Evolutionary conservation across 2,797 vertebrate genomes (phyloP).

Genomic region (Novumbra hubbsi): DNA sequence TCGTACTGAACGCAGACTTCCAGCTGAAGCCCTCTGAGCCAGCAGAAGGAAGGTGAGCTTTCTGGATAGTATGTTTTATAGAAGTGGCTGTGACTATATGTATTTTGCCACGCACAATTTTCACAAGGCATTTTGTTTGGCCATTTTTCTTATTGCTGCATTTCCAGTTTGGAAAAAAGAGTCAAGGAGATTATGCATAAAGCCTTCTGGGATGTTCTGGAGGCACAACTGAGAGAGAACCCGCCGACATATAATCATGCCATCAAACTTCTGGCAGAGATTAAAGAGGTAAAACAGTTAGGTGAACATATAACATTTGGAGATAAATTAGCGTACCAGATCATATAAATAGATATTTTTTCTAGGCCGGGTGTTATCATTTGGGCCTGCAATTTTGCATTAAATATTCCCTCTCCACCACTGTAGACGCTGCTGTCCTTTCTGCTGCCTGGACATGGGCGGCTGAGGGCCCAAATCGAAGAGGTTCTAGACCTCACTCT

Average conservation of each 20-base stretch:
- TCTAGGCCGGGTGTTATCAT: not conserved
- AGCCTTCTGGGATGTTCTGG: conserved; percentile 96
- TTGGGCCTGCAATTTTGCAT: not conserved
- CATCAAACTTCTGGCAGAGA: conserved; percentile 89
- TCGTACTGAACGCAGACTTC: conserved; percentile 87
- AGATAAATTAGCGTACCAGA: not conserved
- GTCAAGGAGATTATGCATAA: conserved; percentile 95
- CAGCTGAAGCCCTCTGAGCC: conserved; percentile 83
- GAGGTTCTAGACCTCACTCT: conserved; percentile 90
- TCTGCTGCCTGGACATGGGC: conserved; percentile 84
- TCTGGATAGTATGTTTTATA: not conserved
- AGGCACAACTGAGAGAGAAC: conserved; percentile 84
- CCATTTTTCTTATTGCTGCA: not conserved
- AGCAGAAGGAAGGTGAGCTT: conserved; percentile 86
- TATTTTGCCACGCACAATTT: not conserved
- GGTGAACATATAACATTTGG: not conserved
- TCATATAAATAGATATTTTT: not conserved
- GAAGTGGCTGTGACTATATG: not conserved
- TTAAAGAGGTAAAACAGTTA: conserved; percentile 86
- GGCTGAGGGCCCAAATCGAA: conserved; percentile 83
- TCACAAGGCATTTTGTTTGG: not conserved
- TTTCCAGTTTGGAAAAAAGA: conserved; percentile 84
- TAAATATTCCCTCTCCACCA: not conserved
- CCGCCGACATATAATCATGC: conserved; percentile 88
- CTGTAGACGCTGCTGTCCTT: conserved; percentile 86